Base-by-base conservation (phyloP, 1,140 invertebrate genomes). In the Pogonus chalceus region DNA sequence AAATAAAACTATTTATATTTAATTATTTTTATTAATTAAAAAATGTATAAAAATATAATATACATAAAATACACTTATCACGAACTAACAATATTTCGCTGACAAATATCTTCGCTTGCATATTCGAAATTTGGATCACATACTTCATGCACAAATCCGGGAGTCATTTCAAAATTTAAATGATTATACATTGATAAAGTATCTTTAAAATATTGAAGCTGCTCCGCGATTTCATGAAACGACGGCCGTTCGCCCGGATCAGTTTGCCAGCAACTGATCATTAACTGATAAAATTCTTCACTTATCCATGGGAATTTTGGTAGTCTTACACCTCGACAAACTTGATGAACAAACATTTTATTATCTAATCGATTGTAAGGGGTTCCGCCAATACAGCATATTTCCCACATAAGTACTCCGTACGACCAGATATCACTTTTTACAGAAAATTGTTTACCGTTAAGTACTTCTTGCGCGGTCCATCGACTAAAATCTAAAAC, bases 351-450 rank as follows among this genome's bases (percentile, higher is more conserved):
- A 0, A 93, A 77, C 58, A 91, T 87, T 54, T 79, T 79, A 47
- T 74, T 80, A 14, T 74, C 69, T 3, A 88, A 69, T 48, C 82
- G 78, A 0, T 79, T 73, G 67, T 89, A 92, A 0, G 84, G 87
- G 4, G 88, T 92, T 0, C 80, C 88, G 31, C 89, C 89, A 62
- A 92, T 73, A n/a, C 85, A 81, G 50, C 86, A 77, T 57, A 86
- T 80, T 68, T 93, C 90, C 90, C 89, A 92, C 26, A 90, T 67
- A 7, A 92, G 64, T 52, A 87, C 79, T 2, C 82, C 89, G 70
- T 84, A 90, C 0, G 87, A 84, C 89, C 89, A 93, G 2, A 89
- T 78, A 64, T 90, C 86, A 54, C 84, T 85, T 60, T 86, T 82
- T 1, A 76, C 71, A 22, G 80, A 77, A 52, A 77, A 83, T 31